Percentiles rank a stretch among this genome's conserved stretches.
phyloP scores from a whole-genome alignment of 1,140 invertebrate species.

The Aphis gossypii region DNA sequence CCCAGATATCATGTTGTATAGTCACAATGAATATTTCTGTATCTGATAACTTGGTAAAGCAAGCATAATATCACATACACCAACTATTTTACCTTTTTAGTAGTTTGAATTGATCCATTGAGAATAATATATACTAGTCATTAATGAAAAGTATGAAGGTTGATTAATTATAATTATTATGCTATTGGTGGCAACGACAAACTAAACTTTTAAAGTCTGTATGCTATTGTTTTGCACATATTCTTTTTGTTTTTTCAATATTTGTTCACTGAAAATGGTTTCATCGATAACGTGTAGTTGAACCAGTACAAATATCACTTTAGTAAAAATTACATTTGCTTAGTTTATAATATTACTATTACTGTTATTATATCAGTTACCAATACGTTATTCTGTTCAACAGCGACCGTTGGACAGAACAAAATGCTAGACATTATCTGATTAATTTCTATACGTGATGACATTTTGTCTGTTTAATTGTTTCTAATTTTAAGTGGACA shows the following conservation, averaged over 20 bases:
- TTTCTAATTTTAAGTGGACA: not conserved
- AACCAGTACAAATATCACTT: not conserved
- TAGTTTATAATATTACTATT: not conserved
- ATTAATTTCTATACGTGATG: not conserved
- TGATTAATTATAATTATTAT: conserved; percentile 38
- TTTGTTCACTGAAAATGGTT: not conserved
- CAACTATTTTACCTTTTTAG: not conserved
- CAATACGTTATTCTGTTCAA: not conserved
- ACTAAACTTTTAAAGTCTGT: not conserved
- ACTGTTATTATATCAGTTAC: not conserved
- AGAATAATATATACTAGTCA: conserved; percentile 45
- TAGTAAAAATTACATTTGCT: not conserved
- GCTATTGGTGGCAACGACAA: not conserved
- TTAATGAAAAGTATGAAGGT: conserved; percentile 21
- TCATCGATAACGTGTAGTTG: not conserved
- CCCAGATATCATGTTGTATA: not conserved
- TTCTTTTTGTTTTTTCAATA: not conserved
- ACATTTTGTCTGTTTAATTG: not conserved
- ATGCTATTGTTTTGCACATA: not conserved
- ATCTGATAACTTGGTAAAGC: not conserved
- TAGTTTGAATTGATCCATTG: conserved; percentile 36
- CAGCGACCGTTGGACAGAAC: not conserved
- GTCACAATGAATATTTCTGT: not conserved
- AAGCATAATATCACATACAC: not conserved
- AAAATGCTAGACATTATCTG: not conserved